These are phyloP conservation scores for Cherax destructor DNA, from an alignment of 1,140 invertebrate genomes.

Conservation along the genomic window DNA sequence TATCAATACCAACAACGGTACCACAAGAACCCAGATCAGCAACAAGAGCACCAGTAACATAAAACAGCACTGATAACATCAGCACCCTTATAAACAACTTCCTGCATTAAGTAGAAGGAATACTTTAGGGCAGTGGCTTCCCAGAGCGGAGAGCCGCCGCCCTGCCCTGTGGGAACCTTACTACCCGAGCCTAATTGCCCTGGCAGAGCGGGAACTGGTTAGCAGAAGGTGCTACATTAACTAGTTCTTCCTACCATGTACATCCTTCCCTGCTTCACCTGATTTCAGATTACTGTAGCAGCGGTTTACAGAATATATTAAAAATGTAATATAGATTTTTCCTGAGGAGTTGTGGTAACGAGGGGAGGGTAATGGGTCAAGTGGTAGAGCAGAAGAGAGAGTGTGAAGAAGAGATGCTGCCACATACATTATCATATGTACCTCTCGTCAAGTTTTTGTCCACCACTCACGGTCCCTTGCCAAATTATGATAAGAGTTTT, in stretches of 20 bases:
- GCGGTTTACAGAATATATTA: neutral
- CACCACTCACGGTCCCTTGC: neutral
- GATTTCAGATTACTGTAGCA: neutral
- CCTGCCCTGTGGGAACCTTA: neutral
- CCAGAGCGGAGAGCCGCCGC: neutral
- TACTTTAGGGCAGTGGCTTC: neutral
- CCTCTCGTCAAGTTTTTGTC: neutral
- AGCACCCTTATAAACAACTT: neutral
- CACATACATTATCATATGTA: conserved; percentile 5
- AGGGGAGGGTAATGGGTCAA: neutral
- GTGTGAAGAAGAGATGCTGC: neutral
- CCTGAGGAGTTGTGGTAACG: neutral
- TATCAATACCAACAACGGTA: no score
- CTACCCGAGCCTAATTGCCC: neutral
- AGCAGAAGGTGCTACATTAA: neutral
- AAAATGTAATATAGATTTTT: neutral
- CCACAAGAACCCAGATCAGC: no score
- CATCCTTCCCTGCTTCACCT: neutral
- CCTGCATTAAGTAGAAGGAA: neutral
- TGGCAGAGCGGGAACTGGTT: neutral
- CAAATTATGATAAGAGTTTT: neutral
- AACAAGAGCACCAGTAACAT: no score
- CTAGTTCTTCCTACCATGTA: neutral
- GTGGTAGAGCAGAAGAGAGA: neutral
- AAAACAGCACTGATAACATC: no score